Conservation (phyloP, 2,113 vertebrate species). For the Oxyruncus cristatus region DNA sequence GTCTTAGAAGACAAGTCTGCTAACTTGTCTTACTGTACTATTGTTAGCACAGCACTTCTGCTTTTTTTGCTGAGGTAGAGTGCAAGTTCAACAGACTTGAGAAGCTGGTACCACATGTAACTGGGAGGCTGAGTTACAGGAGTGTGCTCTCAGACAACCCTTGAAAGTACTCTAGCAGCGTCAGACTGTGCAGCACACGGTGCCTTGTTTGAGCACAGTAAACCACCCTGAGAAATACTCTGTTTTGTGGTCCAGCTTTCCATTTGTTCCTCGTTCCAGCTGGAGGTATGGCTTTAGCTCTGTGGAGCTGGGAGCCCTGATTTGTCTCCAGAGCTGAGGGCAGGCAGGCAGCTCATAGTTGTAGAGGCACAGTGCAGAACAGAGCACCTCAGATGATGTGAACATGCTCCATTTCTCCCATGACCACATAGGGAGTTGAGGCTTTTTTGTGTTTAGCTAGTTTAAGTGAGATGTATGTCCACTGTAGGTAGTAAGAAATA, state of each 20-base stretch:
- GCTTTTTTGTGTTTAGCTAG: not conserved
- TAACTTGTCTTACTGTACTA: not conserved
- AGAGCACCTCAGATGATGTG: not conserved
- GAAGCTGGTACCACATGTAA: not conserved
- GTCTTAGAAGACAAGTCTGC: too few species aligned
- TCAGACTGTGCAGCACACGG: not conserved
- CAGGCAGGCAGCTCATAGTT: not conserved
- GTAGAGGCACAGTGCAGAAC: not conserved
- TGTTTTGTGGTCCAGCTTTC: not conserved
- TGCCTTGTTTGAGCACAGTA: not conserved
- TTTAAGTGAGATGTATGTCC: not conserved
- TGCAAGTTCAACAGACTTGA: not conserved
- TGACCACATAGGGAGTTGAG: rapidly evolving
- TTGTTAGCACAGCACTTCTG: not conserved
- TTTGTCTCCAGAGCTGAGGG: not conserved
- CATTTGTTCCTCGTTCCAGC: not conserved
- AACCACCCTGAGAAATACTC: not conserved
- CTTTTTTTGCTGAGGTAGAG: not conserved
- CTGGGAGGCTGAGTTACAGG: not conserved
- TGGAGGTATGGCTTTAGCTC: not conserved
- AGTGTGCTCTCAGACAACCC: not conserved
- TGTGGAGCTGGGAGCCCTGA: not conserved
- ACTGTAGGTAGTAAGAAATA: not conserved
- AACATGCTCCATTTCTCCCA: not conserved
- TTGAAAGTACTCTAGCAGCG: not conserved